phyloP scores from a whole-genome alignment of 2,113 vertebrate genomes.

The Pantherophis guttatus region DNA sequence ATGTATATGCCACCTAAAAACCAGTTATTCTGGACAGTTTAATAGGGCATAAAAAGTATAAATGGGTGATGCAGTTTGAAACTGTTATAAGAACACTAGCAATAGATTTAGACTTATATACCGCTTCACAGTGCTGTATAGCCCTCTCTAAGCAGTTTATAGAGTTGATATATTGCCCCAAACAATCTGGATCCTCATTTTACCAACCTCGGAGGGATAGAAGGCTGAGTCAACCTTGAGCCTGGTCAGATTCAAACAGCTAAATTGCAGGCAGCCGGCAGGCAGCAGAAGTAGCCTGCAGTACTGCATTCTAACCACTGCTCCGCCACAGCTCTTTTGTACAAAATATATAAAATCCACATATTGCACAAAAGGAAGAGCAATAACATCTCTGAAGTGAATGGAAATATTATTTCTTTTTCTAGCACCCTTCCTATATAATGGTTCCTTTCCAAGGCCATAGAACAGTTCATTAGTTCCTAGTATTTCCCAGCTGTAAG shows the following conservation, averaged over 20 bases:
- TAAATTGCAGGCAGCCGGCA: too few species aligned
- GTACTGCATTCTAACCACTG: too few species aligned
- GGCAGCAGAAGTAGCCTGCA: too few species aligned
- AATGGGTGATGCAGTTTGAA: neutral
- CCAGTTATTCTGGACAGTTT: neutral
- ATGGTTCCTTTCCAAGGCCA: neutral
- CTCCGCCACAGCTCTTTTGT: too few species aligned
- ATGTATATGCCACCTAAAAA: neutral
- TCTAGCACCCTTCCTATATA: neutral
- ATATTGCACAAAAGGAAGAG: neutral
- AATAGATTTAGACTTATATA: too few species aligned
- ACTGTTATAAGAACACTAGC: neutral
- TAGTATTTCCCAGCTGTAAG: neutral
- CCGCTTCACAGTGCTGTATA: too few species aligned
- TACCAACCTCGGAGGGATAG: too few species aligned
- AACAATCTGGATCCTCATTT: too few species aligned
- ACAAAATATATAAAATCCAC: neutral
- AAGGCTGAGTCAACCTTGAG: too few species aligned
- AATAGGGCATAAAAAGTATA: neutral
- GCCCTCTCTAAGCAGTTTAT: too few species aligned
- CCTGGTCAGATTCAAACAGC: too few species aligned
- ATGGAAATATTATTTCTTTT: neutral
- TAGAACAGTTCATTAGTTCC: neutral
- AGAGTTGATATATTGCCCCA: too few species aligned
- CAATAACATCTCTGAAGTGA: neutral